A percentile compares a stretch with the other conserved stretches of the same genome.
phyloP scores from a whole-genome alignment of 2,113 vertebrate species.

The Pontoporia blainvillei region DNA sequence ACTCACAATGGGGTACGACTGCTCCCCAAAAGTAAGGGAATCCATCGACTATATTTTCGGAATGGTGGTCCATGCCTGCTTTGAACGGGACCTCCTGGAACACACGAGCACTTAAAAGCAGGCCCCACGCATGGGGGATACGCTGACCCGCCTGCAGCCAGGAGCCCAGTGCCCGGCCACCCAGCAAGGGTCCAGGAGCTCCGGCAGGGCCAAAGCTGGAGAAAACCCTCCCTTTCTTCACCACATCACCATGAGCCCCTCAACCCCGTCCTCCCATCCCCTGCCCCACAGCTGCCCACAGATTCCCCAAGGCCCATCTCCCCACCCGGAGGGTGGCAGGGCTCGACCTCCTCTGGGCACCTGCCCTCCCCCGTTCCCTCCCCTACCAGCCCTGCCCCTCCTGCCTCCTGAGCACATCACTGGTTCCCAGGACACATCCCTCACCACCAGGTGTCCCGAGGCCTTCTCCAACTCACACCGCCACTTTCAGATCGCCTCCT shows the following conservation, averaged over 20 bases:
- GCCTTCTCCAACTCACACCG: background rate
- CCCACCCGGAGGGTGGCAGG: too few species aligned
- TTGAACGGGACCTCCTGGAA: background rate
- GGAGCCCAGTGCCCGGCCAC: background rate
- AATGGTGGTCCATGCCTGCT: rapidly evolving
- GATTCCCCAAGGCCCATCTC: background rate
- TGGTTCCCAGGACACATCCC: background rate
- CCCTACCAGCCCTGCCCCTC: background rate
- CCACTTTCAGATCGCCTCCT: too few species aligned
- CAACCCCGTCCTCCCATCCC: background rate
- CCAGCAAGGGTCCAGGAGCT: background rate
- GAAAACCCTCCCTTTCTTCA: too few species aligned
- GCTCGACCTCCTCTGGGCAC: background rate
- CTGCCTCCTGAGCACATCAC: background rate
- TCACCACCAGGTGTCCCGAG: rapidly evolving
- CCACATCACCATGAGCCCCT: rapidly evolving
- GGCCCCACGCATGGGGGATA: rapidly evolving
- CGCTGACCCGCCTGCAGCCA: rapidly evolving
- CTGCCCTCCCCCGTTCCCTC: background rate
- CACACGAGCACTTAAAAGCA: too few species aligned
- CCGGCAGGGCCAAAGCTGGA: background rate
- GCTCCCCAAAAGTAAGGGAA: background rate
- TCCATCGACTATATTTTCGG: rapidly evolving
- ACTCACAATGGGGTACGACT: rapidly evolving
- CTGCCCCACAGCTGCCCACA: background rate